Percentiles rank a stretch among this genome's conserved stretches.
These are phyloP conservation scores for Phaethon lepturus DNA, from an alignment of 2,113 vertebrate genomes.

Conservation along the genomic window DNA sequence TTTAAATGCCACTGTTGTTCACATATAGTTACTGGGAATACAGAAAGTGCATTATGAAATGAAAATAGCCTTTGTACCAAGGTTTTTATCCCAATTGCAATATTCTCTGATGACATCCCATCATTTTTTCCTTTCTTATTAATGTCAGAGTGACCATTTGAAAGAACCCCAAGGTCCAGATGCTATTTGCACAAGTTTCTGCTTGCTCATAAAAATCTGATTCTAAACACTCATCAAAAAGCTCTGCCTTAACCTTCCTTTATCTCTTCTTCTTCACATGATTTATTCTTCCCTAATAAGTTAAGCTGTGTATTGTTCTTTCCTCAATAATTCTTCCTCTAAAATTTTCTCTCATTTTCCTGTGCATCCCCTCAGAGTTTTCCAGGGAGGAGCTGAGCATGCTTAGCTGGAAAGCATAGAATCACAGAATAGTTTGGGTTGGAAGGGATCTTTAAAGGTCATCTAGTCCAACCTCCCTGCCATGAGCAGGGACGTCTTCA, in stretches of 20 bases:
- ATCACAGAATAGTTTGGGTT: too few species aligned
- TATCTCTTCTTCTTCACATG: not conserved
- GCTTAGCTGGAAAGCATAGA: not conserved
- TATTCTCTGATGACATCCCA: not conserved
- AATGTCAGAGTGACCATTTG: slow-evolving; percentile 24
- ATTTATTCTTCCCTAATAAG: not conserved
- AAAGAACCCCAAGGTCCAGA: not conserved
- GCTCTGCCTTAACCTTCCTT: not conserved
- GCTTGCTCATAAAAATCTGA: not conserved
- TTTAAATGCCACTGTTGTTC: slow-evolving; percentile 26
- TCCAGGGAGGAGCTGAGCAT: not conserved
- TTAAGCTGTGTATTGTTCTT: not conserved
- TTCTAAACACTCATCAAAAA: not conserved
- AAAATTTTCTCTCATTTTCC: not conserved
- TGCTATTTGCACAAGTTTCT: slow-evolving; percentile 9
- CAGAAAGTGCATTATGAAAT: not conserved
- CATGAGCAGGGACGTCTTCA: too few species aligned
- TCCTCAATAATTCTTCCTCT: not conserved
- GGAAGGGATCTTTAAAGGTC: too few species aligned
- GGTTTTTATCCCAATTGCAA: not conserved
- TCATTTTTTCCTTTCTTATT: not conserved
- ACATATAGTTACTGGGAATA: not conserved
- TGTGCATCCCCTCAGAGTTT: not conserved
- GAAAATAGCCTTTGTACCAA: slow-evolving; percentile 12
- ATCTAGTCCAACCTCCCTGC: too few species aligned